phyloP scores from a whole-genome alignment of 2,113 vertebrate species.

The Macrotis lagotis region DNA sequence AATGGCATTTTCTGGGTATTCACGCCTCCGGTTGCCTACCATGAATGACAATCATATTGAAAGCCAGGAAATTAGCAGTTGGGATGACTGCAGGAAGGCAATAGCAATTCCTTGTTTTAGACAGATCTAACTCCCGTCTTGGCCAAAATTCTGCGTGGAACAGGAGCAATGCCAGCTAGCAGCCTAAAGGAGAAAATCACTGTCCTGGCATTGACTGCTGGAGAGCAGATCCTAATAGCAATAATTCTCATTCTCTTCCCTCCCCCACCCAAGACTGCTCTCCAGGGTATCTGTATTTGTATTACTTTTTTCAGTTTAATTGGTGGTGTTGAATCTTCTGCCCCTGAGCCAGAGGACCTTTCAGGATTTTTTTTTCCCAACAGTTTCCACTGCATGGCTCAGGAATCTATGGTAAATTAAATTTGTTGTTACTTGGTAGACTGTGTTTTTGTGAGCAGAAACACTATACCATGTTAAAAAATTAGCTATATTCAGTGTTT shows the following conservation, averaged over 20 bases:
- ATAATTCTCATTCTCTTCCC: background rate
- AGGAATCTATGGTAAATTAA: background rate
- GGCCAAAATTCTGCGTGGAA: background rate
- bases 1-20: constrained; percentile 30
- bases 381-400: background rate
- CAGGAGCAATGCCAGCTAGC: background rate
- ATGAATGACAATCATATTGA: constrained; percentile 18
- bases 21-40: constrained; percentile 19
- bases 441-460: constrained; percentile 13
- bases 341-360: background rate
- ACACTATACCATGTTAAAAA: background rate
- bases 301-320: constrained; percentile 1
- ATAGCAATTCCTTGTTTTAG: constrained; percentile 47
- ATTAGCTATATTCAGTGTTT: background rate
- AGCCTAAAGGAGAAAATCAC: background rate
- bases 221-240: background rate
- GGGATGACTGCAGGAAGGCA: constrained; percentile 14
- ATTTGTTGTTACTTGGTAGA: background rate
- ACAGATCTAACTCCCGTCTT: constrained; percentile 30
- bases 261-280: background rate
- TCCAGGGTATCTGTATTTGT: background rate
- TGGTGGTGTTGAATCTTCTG: background rate
- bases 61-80: constrained; percentile 50
- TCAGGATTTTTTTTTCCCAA: background rate
- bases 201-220: background rate